Evolutionary conservation across 1,140 invertebrate species (phyloP), one percentile per base, ranked within the genome.

Genomic region (Glomeris maerens): DNA sequence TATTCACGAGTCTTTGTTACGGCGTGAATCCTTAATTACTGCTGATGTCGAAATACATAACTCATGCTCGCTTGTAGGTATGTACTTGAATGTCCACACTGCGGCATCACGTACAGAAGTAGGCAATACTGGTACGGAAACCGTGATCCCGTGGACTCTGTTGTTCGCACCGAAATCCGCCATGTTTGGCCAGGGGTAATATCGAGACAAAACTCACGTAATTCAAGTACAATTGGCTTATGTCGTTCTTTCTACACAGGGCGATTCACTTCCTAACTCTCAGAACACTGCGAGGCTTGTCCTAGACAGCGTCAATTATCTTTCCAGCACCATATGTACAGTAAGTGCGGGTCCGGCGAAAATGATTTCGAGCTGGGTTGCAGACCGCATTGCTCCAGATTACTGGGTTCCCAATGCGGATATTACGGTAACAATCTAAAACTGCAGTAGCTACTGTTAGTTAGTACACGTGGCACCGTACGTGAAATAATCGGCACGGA

Each of bases 61-160:
- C n/a, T n/a, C n/a, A n/a, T n/a, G 27, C 55, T 45, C 52, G 51
- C 26, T 55, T 61, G 22, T 52, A 74, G 74, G 2, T 76, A 82
- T 63, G 76, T 84, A 1, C 76, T 89, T 28, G 81, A 88, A 57
- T 91, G 86, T 68, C 73, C 74, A 29, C 74, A 78, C 55, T 88
- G 84, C 69, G 84, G 85, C 1, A 78, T 87, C 55, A 86, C 88
- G 52, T 87, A 84, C 62, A 70, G 80, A 40, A 83, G 81, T 62
- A 71, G 83, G 7, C 78, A 88, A 59, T 81, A 82, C 62, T 91
- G 85, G 86, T 88, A 81, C 64, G 84, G 84, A 1, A 89, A 90
- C 62, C 77, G 79, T 57, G 74, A 78, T 57, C 79, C 83, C 1
- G 81, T 85, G 61, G 76, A 79, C 44, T 65, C 68, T 13, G 75